Conservation (phyloP, 2,113 vertebrate genomes). For the Suricata suricatta region DNA sequence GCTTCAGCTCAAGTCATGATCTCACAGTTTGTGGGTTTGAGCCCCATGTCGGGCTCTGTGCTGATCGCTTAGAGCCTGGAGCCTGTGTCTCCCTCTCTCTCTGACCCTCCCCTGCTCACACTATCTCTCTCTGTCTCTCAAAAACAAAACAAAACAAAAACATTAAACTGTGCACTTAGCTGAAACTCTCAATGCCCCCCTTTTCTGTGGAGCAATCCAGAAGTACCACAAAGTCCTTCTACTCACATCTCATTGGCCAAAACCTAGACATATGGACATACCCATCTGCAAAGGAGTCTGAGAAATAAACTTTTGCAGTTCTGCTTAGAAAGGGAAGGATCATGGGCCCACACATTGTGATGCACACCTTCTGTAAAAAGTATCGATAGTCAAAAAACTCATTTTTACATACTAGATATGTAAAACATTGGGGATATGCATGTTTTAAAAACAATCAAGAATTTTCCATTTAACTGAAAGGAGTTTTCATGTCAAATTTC, state of each 20-base stretch:
- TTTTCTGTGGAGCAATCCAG: background rate
- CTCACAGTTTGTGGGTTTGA: too few species aligned
- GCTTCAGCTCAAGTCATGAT: too few species aligned
- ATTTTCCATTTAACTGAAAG: background rate
- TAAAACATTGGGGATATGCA: background rate
- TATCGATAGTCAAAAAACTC: background rate
- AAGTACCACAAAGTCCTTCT: background rate
- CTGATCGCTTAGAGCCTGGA: too few species aligned
- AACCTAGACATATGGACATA: background rate
- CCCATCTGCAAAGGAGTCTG: background rate
- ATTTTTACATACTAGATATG: background rate
- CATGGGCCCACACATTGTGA: background rate
- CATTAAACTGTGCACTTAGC: background rate
- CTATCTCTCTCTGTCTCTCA: too few species aligned
- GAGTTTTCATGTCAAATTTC: background rate
- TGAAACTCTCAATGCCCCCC: background rate
- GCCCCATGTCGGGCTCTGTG: too few species aligned
- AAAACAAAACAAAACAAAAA: too few species aligned
- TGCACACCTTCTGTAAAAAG: background rate
- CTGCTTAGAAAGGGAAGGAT: background rate
- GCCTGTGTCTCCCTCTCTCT: too few species aligned
- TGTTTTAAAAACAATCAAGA: background rate
- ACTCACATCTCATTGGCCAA: background rate
- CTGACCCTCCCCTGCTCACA: too few species aligned
- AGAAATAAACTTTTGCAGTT: background rate